Evolutionary conservation across 1,140 invertebrate genomes (phyloP), one percentile per base, ranked within the genome.

Genomic region (Drosophila suzukii): DNA sequence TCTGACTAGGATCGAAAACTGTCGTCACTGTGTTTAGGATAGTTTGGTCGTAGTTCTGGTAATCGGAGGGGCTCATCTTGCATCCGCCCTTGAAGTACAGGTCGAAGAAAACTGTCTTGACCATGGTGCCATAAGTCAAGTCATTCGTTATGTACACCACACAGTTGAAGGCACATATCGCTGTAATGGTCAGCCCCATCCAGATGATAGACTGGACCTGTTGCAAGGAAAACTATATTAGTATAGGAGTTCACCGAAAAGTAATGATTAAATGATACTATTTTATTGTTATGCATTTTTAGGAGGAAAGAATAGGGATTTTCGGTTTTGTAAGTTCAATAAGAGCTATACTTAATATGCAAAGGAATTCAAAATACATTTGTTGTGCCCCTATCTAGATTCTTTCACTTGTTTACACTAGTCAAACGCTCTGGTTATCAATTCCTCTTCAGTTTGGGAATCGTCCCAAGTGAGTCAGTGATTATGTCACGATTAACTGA

Each of bases 141-240:
- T 39, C 0, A 6, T 68, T 13, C 10, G 81, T 55, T 11, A 91
- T 72, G 24, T 78, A 82, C 4, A 91, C 51, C 3, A 78, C 34
- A 20, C 90, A 91, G 39, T 65, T 91, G 44, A 90, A 91, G 6
- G 90, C 80, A 17, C 83, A 41, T 47, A 91, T 91, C 0, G 90
- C 90, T 15, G 78, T 78, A 30, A 91, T 78, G 15, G 86, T 91
- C 8, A 91, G 58, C 6, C 77, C 90, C 10, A 91, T 88, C 86
- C 90, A 91, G 50, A 81, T 82, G 38, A 88, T 39, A 2, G 90
- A 71, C 68, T 91, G 85, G 6, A 75, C 49, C 90, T 91, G 50
- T 20, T 50, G 41, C 2, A n/a, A 63, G 7, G n/a, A 32, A 15
- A 56, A 0, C n/a, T 17, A 15, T 1, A 39, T 6, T 47, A 12